Conservation (phyloP, 2,113 vertebrate genomes). For the Rhodinocichla rosea region DNA sequence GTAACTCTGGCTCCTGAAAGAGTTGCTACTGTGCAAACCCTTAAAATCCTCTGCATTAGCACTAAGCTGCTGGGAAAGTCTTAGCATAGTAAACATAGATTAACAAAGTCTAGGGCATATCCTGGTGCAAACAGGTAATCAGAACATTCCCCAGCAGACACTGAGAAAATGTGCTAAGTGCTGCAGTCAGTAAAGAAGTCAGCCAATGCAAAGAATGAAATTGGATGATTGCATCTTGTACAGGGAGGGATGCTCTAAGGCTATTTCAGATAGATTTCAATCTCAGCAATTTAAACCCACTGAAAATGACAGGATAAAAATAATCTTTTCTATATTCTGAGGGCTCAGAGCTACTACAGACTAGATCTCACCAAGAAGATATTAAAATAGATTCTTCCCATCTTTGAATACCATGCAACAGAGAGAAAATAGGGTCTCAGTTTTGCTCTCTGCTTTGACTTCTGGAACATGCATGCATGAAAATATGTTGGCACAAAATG, state of each 20-base stretch:
- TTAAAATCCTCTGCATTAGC: constrained; percentile 30
- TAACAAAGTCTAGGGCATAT: background rate
- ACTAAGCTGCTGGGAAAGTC: constrained; percentile 17
- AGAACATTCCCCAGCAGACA: background rate
- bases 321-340: background rate
- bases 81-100: constrained; percentile 1
- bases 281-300: background rate
- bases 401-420: background rate
- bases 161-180: background rate
- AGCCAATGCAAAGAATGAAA: too few species aligned
- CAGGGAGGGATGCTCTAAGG: background rate
- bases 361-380: background rate
- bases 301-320: background rate
- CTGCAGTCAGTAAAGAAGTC: background rate
- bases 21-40: background rate
- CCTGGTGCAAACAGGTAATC: background rate
- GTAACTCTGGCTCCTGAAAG: background rate
- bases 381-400: background rate
- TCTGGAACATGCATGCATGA: background rate
- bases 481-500: background rate
- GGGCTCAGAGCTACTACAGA: background rate
- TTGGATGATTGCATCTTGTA: background rate
- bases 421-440: background rate
- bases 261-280: background rate
- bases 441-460: background rate